A percentile compares a stretch with the other conserved stretches of the same genome.
phyloP scores from a whole-genome alignment of 1,140 invertebrate genomes.

The Drosophila serrata region DNA sequence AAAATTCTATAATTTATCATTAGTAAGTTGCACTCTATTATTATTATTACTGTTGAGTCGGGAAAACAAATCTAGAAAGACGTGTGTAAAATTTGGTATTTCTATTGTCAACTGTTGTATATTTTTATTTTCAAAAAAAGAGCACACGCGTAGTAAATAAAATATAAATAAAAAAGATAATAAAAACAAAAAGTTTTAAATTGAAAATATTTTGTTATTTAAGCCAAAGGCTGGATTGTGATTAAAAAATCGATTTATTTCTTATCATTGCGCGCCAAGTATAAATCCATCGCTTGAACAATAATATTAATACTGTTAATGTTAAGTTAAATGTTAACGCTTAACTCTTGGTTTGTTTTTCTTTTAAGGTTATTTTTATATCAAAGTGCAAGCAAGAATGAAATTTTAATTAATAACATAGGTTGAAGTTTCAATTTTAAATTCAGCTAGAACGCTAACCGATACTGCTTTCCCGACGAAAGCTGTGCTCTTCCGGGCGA shows the following conservation, averaged over 20 bases:
- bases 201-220: not conserved
- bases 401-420: too few relatives aligned
- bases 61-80: conserved; percentile 1
- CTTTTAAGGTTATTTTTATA: not conserved
- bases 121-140: conserved; percentile 35
- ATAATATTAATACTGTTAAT: not conserved
- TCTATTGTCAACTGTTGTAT: conserved; percentile 42
- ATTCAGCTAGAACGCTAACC: too few relatives aligned
- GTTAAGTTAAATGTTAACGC: not conserved
- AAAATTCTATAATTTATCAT: conserved; percentile 26
- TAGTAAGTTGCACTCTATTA: conserved; percentile 27
- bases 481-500: too few relatives aligned
- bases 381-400: too few relatives aligned
- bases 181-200: conserved; percentile 1
- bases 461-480: too few relatives aligned
- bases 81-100: conserved; percentile 32
- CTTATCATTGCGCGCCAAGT: not conserved
- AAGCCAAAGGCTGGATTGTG: not conserved
- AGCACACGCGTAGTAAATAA: conserved; percentile 14
- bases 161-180: conserved; percentile 12
- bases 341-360: too few relatives aligned
- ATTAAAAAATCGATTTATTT: not conserved
- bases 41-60: conserved; percentile 28
- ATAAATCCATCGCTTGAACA: not conserved
- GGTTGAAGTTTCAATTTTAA: too few relatives aligned